Evolutionary conservation across 1,140 invertebrate genomes (phyloP).

Genomic region (Mactra quadrangularis): DNA sequence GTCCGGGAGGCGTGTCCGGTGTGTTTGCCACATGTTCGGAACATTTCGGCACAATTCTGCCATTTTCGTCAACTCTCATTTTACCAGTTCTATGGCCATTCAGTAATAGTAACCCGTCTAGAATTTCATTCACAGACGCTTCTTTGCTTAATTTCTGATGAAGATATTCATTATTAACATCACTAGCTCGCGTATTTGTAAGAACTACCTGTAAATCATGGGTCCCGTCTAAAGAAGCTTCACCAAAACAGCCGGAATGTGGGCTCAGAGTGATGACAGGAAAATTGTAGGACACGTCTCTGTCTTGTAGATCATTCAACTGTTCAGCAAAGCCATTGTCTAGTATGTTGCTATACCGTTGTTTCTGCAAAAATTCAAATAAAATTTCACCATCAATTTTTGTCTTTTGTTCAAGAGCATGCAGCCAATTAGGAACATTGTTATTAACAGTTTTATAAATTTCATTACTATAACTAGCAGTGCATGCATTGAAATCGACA

Average conservation of each 20-base stretch:
- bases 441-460: neutral
- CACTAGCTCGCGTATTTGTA: conserved; percentile 28
- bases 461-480: too few relatives aligned
- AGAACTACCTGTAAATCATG: conserved; percentile 52
- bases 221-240: conserved; percentile 7
- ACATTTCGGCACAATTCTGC: conserved; percentile 41
- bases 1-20: conserved; percentile 54
- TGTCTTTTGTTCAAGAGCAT: conserved; percentile 53
- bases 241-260: conserved; percentile 28
- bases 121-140: conserved; percentile 54
- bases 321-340: conserved; percentile 63
- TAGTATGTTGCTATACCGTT: conserved; percentile 62
- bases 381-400: conserved; percentile 64
- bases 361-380: conserved; percentile 67
- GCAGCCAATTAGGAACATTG: conserved; percentile 30
- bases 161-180: conserved; percentile 12
- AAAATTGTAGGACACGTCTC: conserved; percentile 36
- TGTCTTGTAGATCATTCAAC: conserved; percentile 53
- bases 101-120: conserved; percentile 64
- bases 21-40: conserved; percentile 1
- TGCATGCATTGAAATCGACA: conserved; percentile 1
- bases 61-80: conserved; percentile 56
- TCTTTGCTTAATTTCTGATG: conserved; percentile 39
- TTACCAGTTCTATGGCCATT: conserved; percentile 51
- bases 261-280: conserved; percentile 47